Evolutionary conservation across 2,113 vertebrate genomes (phyloP).

Genomic region (Morone chrysops): DNA sequence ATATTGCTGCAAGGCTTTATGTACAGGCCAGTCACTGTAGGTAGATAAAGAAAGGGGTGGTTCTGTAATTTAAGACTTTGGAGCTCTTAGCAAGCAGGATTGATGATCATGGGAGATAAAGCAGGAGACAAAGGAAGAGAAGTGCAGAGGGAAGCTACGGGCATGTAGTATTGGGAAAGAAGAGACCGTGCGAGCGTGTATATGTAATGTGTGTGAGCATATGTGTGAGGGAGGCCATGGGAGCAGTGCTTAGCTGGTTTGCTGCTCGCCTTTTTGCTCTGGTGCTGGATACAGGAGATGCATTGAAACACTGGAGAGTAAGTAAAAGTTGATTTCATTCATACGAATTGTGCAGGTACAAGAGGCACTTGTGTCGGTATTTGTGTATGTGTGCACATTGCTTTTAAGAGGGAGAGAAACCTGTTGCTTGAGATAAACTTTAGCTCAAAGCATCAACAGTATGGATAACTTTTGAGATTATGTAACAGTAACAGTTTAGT

Average conservation of each 20-base stretch:
- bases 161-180: neutral
- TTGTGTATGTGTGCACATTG: neutral
- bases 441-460: neutral
- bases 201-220: neutral
- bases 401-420: neutral
- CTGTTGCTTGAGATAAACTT: neutral
- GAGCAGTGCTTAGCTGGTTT: slow-evolving; percentile 72
- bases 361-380: too few species aligned
- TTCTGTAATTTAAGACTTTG: slow-evolving; percentile 14
- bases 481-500: too few species aligned
- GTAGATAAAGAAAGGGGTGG: too few species aligned
- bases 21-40: neutral
- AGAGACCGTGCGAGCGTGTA: neutral
- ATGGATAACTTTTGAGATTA: neutral
- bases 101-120: slow-evolving; percentile 34
- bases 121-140: neutral
- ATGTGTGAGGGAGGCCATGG: slow-evolving; percentile 54
- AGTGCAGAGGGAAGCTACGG: neutral
- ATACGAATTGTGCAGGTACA: neutral
- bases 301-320: slow-evolving; percentile 57
- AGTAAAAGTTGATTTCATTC: slow-evolving; percentile 33
- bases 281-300: slow-evolving; percentile 36
- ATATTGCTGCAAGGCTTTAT: neutral
- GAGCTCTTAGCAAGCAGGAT: neutral
- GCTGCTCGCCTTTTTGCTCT: slow-evolving; percentile 36